These are phyloP conservation scores for Acanthococcus lagerstroemiae DNA, from an alignment of 2,888 invertebrate species.

Conservation along the genomic window DNA sequence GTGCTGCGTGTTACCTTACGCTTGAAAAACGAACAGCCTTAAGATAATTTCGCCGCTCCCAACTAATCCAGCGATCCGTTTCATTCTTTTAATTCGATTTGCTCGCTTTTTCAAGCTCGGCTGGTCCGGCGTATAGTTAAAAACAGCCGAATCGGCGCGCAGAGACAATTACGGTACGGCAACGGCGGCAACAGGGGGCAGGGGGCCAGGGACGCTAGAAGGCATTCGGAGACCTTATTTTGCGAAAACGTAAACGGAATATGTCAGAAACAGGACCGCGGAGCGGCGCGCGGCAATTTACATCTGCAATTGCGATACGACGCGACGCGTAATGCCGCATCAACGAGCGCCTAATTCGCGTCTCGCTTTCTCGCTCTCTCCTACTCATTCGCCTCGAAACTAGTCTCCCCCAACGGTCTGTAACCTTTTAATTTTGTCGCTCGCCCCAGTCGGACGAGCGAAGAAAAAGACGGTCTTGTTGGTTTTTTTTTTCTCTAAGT, in stretches of 20 bases:
- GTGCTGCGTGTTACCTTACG: too few species aligned
- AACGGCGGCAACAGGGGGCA: neutral
- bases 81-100: slow-evolving; percentile 21
- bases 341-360: slow-evolving; percentile 23
- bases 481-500: too few species aligned
- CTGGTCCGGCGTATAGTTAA: slow-evolving; percentile 8
- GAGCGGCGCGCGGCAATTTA: slow-evolving; percentile 20
- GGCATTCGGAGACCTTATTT: neutral
- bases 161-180: slow-evolving; percentile 19
- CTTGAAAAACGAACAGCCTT: too few species aligned
- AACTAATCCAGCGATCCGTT: too few species aligned
- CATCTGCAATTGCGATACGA: slow-evolving; percentile 27
- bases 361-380: neutral
- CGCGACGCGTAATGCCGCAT: slow-evolving; percentile 26
- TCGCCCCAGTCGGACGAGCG: too few species aligned
- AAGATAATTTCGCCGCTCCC: too few species aligned
- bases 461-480: too few species aligned
- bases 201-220: slow-evolving; percentile 10
- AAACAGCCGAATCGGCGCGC: slow-evolving; percentile 17
- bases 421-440: too few species aligned
- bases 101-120: slow-evolving; percentile 24
- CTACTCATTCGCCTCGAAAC: too few species aligned
- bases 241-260: neutral
- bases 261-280: slow-evolving; percentile 27
- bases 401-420: too few species aligned